Conservation (phyloP, 2,113 vertebrate species). For the Otolemur garnettii region DNA sequence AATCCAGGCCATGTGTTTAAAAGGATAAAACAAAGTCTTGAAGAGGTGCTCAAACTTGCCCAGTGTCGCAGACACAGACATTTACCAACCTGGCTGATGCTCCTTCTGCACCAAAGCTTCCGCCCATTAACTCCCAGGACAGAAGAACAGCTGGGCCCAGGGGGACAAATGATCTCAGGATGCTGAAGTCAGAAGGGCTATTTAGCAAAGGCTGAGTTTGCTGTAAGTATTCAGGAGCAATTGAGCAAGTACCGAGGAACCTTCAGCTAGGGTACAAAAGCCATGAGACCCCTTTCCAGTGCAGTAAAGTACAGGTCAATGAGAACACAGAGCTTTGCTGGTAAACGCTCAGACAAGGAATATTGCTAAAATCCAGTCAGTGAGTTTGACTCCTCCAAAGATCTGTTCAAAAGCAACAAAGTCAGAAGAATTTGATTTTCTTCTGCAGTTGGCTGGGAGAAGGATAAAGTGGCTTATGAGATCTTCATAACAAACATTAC, state of each 20-base stretch:
- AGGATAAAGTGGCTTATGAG: slow-evolving; percentile 67
- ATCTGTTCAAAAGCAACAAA: slow-evolving; percentile 16
- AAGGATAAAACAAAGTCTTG: slow-evolving; percentile 29
- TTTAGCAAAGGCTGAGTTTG: slow-evolving; percentile 62
- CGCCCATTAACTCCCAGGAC: not conserved
- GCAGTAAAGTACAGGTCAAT: slow-evolving; percentile 64
- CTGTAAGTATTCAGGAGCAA: slow-evolving; percentile 53
- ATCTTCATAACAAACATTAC: slow-evolving; percentile 62
- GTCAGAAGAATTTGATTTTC: slow-evolving; percentile 71
- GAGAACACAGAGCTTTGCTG: slow-evolving; percentile 44
- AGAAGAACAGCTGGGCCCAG: not conserved
- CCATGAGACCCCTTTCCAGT: not conserved
- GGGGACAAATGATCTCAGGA: not conserved
- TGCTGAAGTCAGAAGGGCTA: slow-evolving; percentile 59
- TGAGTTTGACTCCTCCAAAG: not conserved
- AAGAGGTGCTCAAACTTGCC: not conserved
- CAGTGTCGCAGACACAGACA: not conserved
- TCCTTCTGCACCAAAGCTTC: not conserved
- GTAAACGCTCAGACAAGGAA: slow-evolving; percentile 37
- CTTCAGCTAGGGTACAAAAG: slow-evolving; percentile 18
- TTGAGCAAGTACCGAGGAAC: slow-evolving; percentile 54
- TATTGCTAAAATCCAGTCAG: not conserved
- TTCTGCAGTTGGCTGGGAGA: slow-evolving; percentile 68
- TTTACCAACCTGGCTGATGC: not conserved
- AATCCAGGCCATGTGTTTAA: slow-evolving; percentile 19